These are phyloP conservation scores for Idaea straminata DNA, from an alignment of 2,888 invertebrate species.

Conservation along the genomic window DNA sequence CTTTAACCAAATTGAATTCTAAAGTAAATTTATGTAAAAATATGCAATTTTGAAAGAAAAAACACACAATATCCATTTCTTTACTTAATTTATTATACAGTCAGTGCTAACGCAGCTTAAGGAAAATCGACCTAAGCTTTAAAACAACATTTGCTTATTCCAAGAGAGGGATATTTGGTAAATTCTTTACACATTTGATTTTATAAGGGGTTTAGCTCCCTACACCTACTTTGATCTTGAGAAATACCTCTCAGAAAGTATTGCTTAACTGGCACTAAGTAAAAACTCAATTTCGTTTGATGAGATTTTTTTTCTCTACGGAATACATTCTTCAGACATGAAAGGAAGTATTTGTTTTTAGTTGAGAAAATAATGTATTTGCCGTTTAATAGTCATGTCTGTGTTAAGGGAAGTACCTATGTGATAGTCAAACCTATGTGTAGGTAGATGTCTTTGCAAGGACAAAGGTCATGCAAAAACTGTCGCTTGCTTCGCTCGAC, in stretches of 20 bases:
- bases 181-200: slow-evolving; percentile 21
- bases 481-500: no score
- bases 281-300: slow-evolving; percentile 39
- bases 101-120: neutral
- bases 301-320: slow-evolving; percentile 32
- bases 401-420: no score
- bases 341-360: slow-evolving; percentile 30
- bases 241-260: slow-evolving; percentile 21
- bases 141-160: slow-evolving; percentile 21
- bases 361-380: slow-evolving; percentile 25
- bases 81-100: slow-evolving; percentile 10
- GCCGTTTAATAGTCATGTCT: neutral
- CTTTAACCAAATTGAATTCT: neutral
- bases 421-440: no score
- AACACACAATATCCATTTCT: slow-evolving; percentile 8
- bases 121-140: neutral
- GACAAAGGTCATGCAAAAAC: no score
- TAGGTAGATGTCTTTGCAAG: no score
- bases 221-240: slow-evolving; percentile 30
- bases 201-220: slow-evolving; percentile 13
- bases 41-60: neutral
- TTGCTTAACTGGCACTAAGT: slow-evolving; percentile 31
- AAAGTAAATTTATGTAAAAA: neutral
- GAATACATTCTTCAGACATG: slow-evolving; percentile 33
- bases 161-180: slow-evolving; percentile 11